Base-by-base conservation (phyloP, 2,888 invertebrate species). In the Scaptomyza polygonia region DNA sequence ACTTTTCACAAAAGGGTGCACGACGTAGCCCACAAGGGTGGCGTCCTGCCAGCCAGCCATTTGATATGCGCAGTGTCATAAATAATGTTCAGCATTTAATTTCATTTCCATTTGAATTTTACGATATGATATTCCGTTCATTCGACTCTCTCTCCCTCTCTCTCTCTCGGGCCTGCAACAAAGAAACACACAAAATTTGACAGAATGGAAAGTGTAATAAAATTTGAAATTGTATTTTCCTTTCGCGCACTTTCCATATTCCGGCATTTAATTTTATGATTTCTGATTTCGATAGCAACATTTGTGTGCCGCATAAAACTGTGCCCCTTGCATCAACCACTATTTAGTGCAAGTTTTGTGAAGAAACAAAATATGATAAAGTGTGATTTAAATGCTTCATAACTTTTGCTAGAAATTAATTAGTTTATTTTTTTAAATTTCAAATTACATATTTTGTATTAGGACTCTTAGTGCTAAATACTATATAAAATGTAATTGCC, bases 31-130 rank as follows among this genome's bases (percentile, higher is more conserved):
- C 21, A 40, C 55, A 64, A 27, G 55, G 66, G 65, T 59, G 53
- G 30, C 39, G 32, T 14, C 27, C 43, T 63, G 52, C 39, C 61
- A 21, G 54, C 58, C 72, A 72, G 65, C 68, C 79, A 87, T 86
- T 87, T 86, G 85, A 86, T 86, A 86, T 86, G 88, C 85, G 58
- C 81, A 83, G 72, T 86, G 72, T 72, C 86, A 86, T 87, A 86
- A 86, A 86, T 86, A 87, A 86, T 86, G 85, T 86, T 87, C 85
- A 83, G 73, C 85, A 77, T 87, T 86, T 86, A 87, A 86, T 86
- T 86, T 86, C 88, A 87, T 87, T 87, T 85, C 87, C 87, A 87
- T 87, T 85, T 85, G 77, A 80, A 85, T 87, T 85, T 85, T 83
- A 87, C 85, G 87, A 82, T 84, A 77, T 76, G 36, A 32, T 83